These are phyloP conservation scores for Desmophyllum pertusum DNA, from an alignment of 92 coral and sea anemone species.

Conservation along the genomic window DNA sequence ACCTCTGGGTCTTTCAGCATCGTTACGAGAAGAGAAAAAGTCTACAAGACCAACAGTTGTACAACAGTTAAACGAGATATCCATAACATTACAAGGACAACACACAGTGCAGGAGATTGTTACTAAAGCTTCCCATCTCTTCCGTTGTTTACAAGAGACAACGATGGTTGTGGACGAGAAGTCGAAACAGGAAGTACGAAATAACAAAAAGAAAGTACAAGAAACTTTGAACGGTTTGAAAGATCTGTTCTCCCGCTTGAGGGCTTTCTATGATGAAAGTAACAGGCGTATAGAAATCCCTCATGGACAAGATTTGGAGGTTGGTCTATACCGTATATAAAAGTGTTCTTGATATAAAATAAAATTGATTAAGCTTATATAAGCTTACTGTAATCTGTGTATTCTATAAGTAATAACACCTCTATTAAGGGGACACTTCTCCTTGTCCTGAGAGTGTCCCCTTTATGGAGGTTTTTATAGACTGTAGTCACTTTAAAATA, in stretches of 20 bases:
- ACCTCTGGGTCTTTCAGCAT: constrained; percentile 12
- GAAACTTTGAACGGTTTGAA: constrained; percentile 50
- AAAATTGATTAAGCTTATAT: too few species aligned
- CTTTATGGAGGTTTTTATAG: too few species aligned
- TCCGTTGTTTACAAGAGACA: constrained; percentile 56
- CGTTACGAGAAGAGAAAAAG: constrained; percentile 47
- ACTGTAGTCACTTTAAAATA: too few species aligned
- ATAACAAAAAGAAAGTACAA: constrained; percentile 55
- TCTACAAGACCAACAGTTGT: constrained; percentile 7
- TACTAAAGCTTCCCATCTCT: constrained; percentile 53
- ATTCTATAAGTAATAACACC: too few species aligned
- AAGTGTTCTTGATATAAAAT: too few species aligned
- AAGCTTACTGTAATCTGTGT: too few species aligned
- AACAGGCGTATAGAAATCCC: constrained; percentile 50
- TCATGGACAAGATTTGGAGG: constrained; percentile 63
- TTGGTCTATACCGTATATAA: too few species aligned
- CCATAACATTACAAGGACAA: constrained; percentile 65
- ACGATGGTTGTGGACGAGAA: constrained; percentile 50
- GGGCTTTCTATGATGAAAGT: constrained; percentile 59
- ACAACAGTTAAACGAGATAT: constrained; percentile 58
- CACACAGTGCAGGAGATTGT: constrained; percentile 70
- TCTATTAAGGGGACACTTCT: too few species aligned
- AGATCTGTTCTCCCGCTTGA: constrained; percentile 51
- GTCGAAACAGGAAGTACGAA: constrained; percentile 40
- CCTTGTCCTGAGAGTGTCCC: too few species aligned